phyloP scores from a whole-genome alignment of 2,888 invertebrate genomes.

The Drosophila melanosoma region DNA sequence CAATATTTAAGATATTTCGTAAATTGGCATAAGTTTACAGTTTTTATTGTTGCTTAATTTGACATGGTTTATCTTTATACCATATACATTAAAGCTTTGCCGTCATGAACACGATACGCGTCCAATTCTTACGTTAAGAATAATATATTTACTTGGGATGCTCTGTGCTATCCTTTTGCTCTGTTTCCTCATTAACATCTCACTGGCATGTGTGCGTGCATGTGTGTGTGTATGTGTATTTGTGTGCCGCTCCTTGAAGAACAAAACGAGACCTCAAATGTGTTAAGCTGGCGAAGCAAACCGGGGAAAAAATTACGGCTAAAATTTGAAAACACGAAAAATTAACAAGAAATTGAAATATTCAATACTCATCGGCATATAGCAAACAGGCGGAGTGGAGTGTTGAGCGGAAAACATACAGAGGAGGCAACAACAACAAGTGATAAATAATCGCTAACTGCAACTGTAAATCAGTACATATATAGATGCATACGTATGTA shows the following conservation, averaged over 20 bases:
- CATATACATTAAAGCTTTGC: background rate
- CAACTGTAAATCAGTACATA: slow-evolving; percentile 33
- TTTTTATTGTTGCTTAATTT: background rate
- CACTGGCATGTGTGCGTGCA: slow-evolving; percentile 2
- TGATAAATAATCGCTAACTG: slow-evolving; percentile 41
- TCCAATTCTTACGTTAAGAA: slow-evolving; percentile 6
- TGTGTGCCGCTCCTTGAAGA: slow-evolving; percentile 21
- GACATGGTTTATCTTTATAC: background rate
- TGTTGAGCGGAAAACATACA: background rate
- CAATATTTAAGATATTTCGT: background rate
- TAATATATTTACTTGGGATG: slow-evolving; percentile 17
- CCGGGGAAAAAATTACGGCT: slow-evolving; percentile 16
- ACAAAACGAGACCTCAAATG: slow-evolving; percentile 33
- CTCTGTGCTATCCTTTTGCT: slow-evolving; percentile 46
- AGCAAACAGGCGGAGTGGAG: slow-evolving; percentile 1
- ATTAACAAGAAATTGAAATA: slow-evolving; percentile 24
- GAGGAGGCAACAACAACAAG: slow-evolving; percentile 47
- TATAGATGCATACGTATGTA: background rate
- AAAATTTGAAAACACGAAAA: slow-evolving; percentile 20
- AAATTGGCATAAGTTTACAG: background rate
- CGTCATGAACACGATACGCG: background rate
- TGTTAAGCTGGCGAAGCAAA: slow-evolving; percentile 21
- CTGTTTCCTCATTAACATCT: slow-evolving; percentile 38
- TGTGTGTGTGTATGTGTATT: slow-evolving; percentile 4
- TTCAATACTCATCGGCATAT: background rate